A percentile compares a stretch with the other conserved stretches of the same genome.
Evolutionary conservation across 1,140 invertebrate genomes (phyloP).

Genomic region (Drosophila nigrodunni): DNA sequence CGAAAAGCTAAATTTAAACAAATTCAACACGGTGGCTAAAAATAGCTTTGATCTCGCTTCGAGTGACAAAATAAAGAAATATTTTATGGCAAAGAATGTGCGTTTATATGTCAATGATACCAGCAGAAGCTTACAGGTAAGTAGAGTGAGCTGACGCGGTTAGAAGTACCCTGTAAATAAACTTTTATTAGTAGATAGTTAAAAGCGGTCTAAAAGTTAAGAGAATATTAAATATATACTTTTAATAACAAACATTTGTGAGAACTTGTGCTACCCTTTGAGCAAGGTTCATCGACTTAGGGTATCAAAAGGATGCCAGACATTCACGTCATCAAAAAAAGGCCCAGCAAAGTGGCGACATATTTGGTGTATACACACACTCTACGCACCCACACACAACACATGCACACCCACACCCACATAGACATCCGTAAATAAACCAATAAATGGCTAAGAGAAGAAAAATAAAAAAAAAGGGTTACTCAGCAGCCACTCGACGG

Average conservation of each 20-base stretch:
- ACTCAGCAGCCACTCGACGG: conserved; percentile 28
- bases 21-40: conserved; percentile 6
- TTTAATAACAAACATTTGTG: too few species aligned
- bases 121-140: not conserved
- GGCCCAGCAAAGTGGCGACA: conserved; percentile 66
- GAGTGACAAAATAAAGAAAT: conserved; percentile 40
- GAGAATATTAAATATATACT: not conserved
- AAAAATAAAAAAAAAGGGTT: conserved; percentile 58
- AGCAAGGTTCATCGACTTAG: not conserved
- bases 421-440: conserved; percentile 12
- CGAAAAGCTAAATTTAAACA: not conserved
- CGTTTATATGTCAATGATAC: conserved; percentile 22
- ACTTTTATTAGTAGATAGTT: too few species aligned
- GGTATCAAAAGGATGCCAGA: conserved; percentile 32
- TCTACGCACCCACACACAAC: conserved; percentile 11
- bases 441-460: not conserved
- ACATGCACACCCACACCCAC: conserved; percentile 34
- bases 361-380: conserved; percentile 59
- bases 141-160: not conserved
- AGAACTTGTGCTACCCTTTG: not conserved
- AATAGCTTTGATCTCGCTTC: not conserved
- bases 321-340: conserved; percentile 42
- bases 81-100: conserved; percentile 12
- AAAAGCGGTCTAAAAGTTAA: too few species aligned
- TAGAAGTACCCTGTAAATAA: not conserved